phyloP scores from a whole-genome alignment of 2,888 invertebrate species.

The Mesodorylaimus sp. region DNA sequence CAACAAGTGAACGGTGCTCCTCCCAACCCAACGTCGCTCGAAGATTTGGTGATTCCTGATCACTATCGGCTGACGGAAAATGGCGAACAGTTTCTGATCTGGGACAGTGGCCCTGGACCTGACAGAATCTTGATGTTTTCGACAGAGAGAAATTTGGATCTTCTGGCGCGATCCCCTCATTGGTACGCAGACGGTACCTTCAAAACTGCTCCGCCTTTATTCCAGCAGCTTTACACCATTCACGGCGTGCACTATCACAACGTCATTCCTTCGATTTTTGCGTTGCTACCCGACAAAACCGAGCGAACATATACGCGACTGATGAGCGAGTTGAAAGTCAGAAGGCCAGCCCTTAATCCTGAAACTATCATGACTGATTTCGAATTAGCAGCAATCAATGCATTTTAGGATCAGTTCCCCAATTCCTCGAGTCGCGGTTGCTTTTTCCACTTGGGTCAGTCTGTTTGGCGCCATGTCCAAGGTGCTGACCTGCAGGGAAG shows the following conservation, averaged over 20 bases:
- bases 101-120: not conserved
- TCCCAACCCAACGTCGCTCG: not conserved
- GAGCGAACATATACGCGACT: not conserved
- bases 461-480: not conserved
- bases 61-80: not conserved
- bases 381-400: constrained; percentile 1
- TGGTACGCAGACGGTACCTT: constrained; percentile 5
- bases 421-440: not conserved
- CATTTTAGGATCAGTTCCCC: not conserved
- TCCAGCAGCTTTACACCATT: constrained; percentile 2
- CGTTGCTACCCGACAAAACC: not conserved
- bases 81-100: not conserved
- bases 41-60: not conserved
- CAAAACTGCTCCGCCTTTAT: not conserved
- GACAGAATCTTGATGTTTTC: not conserved
- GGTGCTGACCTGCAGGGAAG: not conserved
- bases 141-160: not conserved
- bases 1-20: constrained; percentile 1
- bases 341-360: too few relatives aligned
- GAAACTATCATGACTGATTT: not conserved
- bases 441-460: not conserved
- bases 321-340: too few relatives aligned
- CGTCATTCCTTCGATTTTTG: not conserved
- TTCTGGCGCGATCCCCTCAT: not conserved
- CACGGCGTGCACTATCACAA: not conserved